These are phyloP conservation scores for Cololabis saira DNA, from an alignment of 2,113 vertebrate genomes.

Conservation along the genomic window DNA sequence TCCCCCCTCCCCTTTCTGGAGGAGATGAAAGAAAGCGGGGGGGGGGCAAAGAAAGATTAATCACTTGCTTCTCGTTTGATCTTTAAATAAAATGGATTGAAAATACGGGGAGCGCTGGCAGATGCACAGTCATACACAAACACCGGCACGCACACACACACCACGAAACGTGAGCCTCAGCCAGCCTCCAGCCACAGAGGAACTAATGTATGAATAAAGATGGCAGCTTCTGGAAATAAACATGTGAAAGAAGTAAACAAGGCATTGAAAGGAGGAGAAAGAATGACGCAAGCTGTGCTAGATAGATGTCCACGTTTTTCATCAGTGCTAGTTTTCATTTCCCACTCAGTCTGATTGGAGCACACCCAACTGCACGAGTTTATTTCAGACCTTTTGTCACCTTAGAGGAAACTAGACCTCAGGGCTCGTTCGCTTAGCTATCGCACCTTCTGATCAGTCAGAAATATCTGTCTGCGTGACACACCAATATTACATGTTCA, in stretches of 20 bases:
- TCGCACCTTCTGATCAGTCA: constrained; percentile 51
- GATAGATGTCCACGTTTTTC: constrained; percentile 45
- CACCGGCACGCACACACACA: constrained; percentile 25
- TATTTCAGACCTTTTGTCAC: background rate
- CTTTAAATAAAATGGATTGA: constrained; percentile 83
- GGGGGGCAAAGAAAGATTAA: constrained; percentile 77
- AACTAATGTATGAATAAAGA: constrained; percentile 76
- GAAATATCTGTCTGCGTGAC: constrained; percentile 49
- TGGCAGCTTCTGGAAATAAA: constrained; percentile 75
- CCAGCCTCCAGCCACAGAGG: constrained; percentile 74
- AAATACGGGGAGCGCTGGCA: constrained; percentile 62
- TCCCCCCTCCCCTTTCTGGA: constrained; percentile 56
- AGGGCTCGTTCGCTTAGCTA: constrained; percentile 11
- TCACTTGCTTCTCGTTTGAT: constrained; percentile 82
- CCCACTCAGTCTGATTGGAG: constrained; percentile 29
- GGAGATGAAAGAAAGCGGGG: constrained; percentile 78
- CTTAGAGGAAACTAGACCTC: constrained; percentile 9
- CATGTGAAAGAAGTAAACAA: constrained; percentile 64
- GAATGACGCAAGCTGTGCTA: constrained; percentile 33
- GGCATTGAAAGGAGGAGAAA: constrained; percentile 37
- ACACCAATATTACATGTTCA: constrained; percentile 67
- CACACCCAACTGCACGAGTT: constrained; percentile 19
- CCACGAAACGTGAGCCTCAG: constrained; percentile 52
- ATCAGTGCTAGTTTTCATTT: constrained; percentile 29
- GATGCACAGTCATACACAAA: constrained; percentile 50